A percentile compares a stretch with the other conserved stretches of the same genome.
These are phyloP conservation scores for Drosophila anceps DNA, from an alignment of 2,888 invertebrate species.

Conservation along the genomic window DNA sequence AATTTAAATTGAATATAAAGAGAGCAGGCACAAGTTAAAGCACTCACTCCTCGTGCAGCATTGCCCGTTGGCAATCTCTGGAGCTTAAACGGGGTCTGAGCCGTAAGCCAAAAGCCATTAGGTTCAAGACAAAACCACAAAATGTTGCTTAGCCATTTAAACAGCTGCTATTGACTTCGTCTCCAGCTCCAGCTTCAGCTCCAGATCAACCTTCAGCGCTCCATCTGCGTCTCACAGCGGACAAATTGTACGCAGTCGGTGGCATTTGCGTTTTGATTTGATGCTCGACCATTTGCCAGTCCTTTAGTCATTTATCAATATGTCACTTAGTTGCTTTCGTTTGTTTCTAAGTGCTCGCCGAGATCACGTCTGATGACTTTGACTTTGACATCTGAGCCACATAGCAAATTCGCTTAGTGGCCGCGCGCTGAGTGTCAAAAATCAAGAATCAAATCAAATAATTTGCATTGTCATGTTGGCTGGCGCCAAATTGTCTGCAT, in stretches of 20 bases:
- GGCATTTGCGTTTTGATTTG: slow-evolving; percentile 49
- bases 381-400: slow-evolving; percentile 46
- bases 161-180: slow-evolving; percentile 18
- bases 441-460: slow-evolving; percentile 43
- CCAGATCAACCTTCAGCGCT: too few species aligned
- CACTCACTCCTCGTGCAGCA: neutral
- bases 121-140: slow-evolving; percentile 37
- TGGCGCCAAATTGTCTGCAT: slow-evolving; percentile 42
- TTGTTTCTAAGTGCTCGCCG: slow-evolving; percentile 47
- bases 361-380: slow-evolving; percentile 47
- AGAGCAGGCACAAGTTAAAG: slow-evolving; percentile 36
- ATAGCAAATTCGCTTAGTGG: slow-evolving; percentile 40
- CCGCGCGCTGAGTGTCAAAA: slow-evolving; percentile 41
- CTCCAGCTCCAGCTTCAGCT: neutral
- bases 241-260: slow-evolving; percentile 46
- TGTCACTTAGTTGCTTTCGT: slow-evolving; percentile 68
- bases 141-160: slow-evolving; percentile 39
- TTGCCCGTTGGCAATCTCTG: neutral
- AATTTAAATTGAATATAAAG: slow-evolving; percentile 49
- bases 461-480: slow-evolving; percentile 54
- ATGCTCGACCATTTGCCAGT: slow-evolving; percentile 13
- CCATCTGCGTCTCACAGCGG: neutral
- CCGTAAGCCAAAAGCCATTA: slow-evolving; percentile 39
- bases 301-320: slow-evolving; percentile 63
- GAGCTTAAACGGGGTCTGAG: slow-evolving; percentile 16